Evolutionary conservation across 2,113 vertebrate genomes (phyloP), one percentile per base, ranked within the genome.

Genomic region (Elanus axillaris): DNA sequence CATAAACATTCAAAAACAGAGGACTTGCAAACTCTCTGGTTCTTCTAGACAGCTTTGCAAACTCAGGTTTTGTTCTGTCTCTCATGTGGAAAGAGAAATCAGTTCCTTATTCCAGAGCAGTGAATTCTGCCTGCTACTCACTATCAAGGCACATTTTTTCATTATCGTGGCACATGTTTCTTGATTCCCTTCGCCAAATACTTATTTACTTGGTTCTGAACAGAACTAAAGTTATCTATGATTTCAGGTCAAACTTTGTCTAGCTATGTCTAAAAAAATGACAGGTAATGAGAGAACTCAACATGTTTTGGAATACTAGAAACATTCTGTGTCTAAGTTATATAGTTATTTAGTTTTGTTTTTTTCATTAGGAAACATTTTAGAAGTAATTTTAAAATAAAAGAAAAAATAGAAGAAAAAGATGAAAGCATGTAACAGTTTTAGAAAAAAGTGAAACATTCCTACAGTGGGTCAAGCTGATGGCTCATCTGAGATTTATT

Each of bases 301-400:
- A 68, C 2, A 10, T 0, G 0, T 63, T 90, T 68, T 71, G 12
- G 25, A 89, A 78, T 1, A 76, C 20, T 6, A 13, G 32, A 74
- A 86, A 74, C 42, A 27, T 27, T 53, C 11, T 62, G 16, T 27
- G 10, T 11, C 38, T 78, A 18, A 23, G 7, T 56, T 40, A 83
- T 5, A 31, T 20, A 55, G 19, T 14, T 27, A 10, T 69, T 64
- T 73, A 23, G 16, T 38, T 77, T 62, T 22, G 15, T 3, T 6
- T 91, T 91, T 94, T 74, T 81, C 20, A 36, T 59, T 56, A 81
- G 23, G 23, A 81, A 78, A 47, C 6, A 77, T 25, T 72, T 92
- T 40, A 62, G 18, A 81, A 71, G 20, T 23, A 9, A 50, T 6
- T 52, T 82, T 45, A 76, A 76, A 52, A 45, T 6, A 52, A 64